Evolutionary conservation across 2,797 vertebrate genomes (phyloP).

Genomic region (Hydrolagus colliei): DNA sequence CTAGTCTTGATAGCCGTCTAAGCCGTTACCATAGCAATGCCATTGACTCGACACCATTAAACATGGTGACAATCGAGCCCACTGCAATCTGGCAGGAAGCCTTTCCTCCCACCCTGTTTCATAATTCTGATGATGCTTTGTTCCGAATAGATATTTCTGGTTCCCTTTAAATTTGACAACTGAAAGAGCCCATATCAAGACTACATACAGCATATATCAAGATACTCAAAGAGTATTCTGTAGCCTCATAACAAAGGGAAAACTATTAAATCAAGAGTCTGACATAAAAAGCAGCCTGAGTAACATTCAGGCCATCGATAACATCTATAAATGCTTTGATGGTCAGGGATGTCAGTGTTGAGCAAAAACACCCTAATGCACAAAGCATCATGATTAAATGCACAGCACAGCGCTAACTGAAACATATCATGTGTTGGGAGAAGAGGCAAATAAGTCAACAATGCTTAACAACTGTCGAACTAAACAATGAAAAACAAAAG

Average conservation of each 20-base stretch:
- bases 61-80: background rate
- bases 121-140: too few relatives aligned
- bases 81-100: background rate
- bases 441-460: background rate
- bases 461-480: background rate
- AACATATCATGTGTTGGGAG: background rate
- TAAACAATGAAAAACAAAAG: background rate
- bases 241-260: background rate
- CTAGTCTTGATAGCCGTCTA: too few relatives aligned
- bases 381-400: background rate
- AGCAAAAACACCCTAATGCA: background rate
- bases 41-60: background rate
- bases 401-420: background rate
- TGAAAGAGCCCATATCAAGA: too few relatives aligned
- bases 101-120: too few relatives aligned
- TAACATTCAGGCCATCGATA: too few relatives aligned
- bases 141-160: too few relatives aligned
- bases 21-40: too few relatives aligned
- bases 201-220: too few relatives aligned
- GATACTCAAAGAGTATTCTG: background rate
- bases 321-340: background rate
- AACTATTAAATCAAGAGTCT: background rate
- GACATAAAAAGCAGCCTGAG: background rate
- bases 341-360: background rate
- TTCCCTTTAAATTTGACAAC: too few relatives aligned